These are phyloP conservation scores for Drosophila triauraria DNA, from an alignment of 1,140 invertebrate species.

Conservation along the genomic window DNA sequence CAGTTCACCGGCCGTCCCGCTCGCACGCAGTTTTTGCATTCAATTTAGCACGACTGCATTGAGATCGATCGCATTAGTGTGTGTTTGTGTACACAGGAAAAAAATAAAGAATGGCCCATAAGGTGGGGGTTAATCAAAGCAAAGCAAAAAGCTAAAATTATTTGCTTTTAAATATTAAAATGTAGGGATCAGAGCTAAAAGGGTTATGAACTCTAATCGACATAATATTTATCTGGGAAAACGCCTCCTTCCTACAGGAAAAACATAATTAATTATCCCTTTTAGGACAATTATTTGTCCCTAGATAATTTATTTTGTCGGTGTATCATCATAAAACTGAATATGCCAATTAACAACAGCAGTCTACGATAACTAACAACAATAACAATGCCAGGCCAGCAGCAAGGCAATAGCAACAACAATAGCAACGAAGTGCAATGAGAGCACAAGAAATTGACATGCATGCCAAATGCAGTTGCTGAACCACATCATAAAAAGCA, in stretches of 20 bases:
- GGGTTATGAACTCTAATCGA: neutral
- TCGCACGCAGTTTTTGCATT: constrained; percentile 35
- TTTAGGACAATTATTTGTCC: neutral
- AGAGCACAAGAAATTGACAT: constrained; percentile 53
- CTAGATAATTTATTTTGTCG: neutral
- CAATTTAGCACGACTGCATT: constrained; percentile 78
- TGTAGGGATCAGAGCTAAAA: neutral
- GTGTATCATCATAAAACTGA: constrained; percentile 57
- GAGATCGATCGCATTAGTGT: constrained; percentile 57
- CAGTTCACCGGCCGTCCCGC: constrained; percentile 1
- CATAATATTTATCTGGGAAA: too few species aligned
- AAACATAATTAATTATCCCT: too few species aligned
- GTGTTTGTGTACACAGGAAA: constrained; percentile 19
- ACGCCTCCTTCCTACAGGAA: neutral
- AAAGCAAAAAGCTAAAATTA: too few species aligned
- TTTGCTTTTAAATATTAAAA: neutral
- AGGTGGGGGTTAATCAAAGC: neutral
- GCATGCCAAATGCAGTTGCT: constrained; percentile 60
- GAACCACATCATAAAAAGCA: constrained; percentile 59
- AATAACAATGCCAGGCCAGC: constrained; percentile 6
- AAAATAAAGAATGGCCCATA: neutral
- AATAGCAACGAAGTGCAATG: constrained; percentile 36
- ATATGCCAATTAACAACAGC: constrained; percentile 67
- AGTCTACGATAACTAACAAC: constrained; percentile 38
- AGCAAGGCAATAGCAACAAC: constrained; percentile 24